A percentile compares a stretch with the other conserved stretches of the same genome.
Evolutionary conservation across 2,888 invertebrate species (phyloP).

Genomic region (Adineta ricciae): DNA sequence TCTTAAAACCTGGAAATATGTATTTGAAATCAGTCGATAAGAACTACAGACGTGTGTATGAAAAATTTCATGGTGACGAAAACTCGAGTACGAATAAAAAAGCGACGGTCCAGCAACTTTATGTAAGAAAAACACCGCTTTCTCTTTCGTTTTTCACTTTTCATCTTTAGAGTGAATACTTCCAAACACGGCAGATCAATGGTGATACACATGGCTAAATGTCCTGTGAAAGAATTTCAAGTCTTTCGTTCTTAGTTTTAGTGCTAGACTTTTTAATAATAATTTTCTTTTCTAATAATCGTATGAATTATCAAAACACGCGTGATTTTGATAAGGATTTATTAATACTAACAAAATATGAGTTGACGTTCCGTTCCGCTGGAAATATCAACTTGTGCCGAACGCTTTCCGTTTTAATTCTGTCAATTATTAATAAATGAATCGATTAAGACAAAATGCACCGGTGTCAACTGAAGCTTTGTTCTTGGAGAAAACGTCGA

Average conservation of each 20-base stretch:
- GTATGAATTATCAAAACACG: too few species aligned
- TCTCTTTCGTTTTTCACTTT: not conserved
- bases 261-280: too few species aligned
- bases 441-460: not conserved
- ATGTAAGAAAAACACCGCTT: too few species aligned
- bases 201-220: not conserved
- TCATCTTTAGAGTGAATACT: not conserved
- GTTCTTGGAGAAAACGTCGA: not conserved
- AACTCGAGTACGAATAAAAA: not conserved
- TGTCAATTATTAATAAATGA: not conserved
- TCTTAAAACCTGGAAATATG: conserved; percentile 18
- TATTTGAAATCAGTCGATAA: conserved; percentile 31
- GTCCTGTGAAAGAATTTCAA: too few species aligned
- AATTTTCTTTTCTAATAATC: too few species aligned
- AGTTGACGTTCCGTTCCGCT: too few species aligned
- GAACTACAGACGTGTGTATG: conserved; percentile 23
- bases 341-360: too few species aligned
- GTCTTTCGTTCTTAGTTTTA: too few species aligned
- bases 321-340: too few species aligned
- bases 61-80: not conserved
- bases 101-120: not conserved
- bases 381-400: not conserved
- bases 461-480: not conserved
- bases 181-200: not conserved
- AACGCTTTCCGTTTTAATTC: not conserved